phyloP scores from a whole-genome alignment of 2,113 vertebrate species.

The Catagonus wagneri region DNA sequence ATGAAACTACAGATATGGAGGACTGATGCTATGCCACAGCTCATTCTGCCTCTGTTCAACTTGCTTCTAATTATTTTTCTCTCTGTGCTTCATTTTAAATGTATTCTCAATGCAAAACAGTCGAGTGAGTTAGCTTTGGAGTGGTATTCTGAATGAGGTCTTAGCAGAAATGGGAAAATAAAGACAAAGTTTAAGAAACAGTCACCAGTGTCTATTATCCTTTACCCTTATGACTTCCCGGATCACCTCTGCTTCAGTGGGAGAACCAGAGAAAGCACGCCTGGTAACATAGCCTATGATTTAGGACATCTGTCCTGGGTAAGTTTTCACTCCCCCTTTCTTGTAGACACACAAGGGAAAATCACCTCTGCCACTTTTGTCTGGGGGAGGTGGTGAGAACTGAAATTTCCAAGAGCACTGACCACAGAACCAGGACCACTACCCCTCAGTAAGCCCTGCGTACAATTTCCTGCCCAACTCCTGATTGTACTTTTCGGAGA shows the following conservation, averaged over 20 bases:
- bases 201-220: not conserved
- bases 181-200: not conserved
- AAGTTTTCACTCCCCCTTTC: not conserved
- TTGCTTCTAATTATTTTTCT: not conserved
- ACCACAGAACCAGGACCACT: not conserved
- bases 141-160: not conserved
- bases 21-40: not conserved
- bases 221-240: not conserved
- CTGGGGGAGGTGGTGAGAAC: not conserved
- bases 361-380: not conserved
- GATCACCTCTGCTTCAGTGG: not conserved
- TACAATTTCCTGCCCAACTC: not conserved
- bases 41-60: not conserved
- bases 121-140: not conserved
- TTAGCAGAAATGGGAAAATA: not conserved
- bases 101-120: not conserved
- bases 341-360: not conserved
- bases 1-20: not conserved
- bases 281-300: accelerated
- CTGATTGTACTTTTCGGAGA: not conserved
- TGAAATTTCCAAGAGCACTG: not conserved
- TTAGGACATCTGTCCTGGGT: not conserved
- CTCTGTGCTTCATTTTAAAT: not conserved
- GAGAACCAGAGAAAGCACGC: not conserved
- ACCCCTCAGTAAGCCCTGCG: too few species aligned